Base-by-base conservation (phyloP, 2,113 vertebrate species). In the Verasper variegatus region DNA sequence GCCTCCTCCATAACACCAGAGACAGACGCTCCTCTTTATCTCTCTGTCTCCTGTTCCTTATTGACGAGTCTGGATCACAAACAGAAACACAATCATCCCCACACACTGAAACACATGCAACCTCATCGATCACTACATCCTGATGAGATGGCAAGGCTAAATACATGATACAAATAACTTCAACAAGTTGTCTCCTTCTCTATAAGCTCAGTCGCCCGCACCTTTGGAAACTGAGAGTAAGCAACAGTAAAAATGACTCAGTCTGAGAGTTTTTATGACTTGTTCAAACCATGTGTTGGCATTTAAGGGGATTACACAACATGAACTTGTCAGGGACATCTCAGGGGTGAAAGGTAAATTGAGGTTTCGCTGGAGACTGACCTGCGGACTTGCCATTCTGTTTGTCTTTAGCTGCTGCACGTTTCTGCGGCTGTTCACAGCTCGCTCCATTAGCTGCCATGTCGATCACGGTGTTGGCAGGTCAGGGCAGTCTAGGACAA, bases 361-460 rank as follows among this genome's bases (percentile, higher is more conserved):
- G 18, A 18, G 10, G 18, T 54, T n/a, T 21, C 20, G 6, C 9
- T 23, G 10, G n/a, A 27, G 45, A 84, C 93, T 40, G 77, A 98
- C 98, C 97, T 97, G 95, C 91, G 65, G 96, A 95, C 81, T 70
- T 97, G 13, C 98, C 98, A 88, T 99, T 99, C 84, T 96, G 96
- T 86, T 95, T 97, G 66, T 96, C 96, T 93, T 96, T 97, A 73
- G 81, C 87, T 88, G 94, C 94, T 60, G 90, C 66, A 69, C 96
- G 96, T 92, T 95, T 97, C 93, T 97, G 96, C 80, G 91, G 83
- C 72, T 91, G 84, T 52, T 97, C 97, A 94, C 95, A 96, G 60
- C 94, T 95, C 73, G 95, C 95, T 94, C 96, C 96, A 95, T 97
- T 97, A 89, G 96, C 96, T 95, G 97, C 97, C 98, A 99, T 99